phyloP scores from a whole-genome alignment of 2,888 invertebrate genomes.

The Mythimna lalbum region DNA sequence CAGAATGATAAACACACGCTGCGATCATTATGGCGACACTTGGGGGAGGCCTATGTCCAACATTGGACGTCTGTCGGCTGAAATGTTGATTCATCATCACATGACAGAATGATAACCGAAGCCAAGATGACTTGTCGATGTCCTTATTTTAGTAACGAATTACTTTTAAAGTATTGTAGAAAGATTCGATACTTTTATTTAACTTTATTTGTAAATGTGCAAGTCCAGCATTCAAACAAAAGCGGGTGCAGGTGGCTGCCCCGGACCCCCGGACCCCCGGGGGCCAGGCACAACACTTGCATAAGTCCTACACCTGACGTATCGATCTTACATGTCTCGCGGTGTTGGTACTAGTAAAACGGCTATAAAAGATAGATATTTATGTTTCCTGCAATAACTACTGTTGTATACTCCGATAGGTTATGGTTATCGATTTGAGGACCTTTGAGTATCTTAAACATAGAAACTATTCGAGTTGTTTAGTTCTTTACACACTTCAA shows the following conservation, averaged over 20 bases:
- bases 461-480: not conserved
- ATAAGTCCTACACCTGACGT: slow-evolving; percentile 72
- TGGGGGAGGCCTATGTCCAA: too few species aligned
- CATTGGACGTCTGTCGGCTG: too few species aligned
- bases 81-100: too few species aligned
- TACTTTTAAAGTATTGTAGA: not conserved
- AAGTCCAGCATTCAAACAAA: slow-evolving; percentile 45
- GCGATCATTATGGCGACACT: too few species aligned
- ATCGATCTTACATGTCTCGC: slow-evolving; percentile 79
- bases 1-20: too few species aligned
- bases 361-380: slow-evolving; percentile 30
- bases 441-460: not conserved
- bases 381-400: slow-evolving; percentile 20
- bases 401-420: not conserved
- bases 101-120: not conserved
- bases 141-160: not conserved
- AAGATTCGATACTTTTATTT: slow-evolving; percentile 10
- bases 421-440: not conserved
- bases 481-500: not conserved
- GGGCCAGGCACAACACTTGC: slow-evolving; percentile 67
- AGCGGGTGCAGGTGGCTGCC: slow-evolving; percentile 65
- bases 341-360: slow-evolving; percentile 23
- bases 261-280: slow-evolving; percentile 66
- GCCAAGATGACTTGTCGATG: not conserved
- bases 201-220: slow-evolving; percentile 11